Base-by-base conservation (phyloP, 2,113 vertebrate genomes). In the Rostratula benghalensis region DNA sequence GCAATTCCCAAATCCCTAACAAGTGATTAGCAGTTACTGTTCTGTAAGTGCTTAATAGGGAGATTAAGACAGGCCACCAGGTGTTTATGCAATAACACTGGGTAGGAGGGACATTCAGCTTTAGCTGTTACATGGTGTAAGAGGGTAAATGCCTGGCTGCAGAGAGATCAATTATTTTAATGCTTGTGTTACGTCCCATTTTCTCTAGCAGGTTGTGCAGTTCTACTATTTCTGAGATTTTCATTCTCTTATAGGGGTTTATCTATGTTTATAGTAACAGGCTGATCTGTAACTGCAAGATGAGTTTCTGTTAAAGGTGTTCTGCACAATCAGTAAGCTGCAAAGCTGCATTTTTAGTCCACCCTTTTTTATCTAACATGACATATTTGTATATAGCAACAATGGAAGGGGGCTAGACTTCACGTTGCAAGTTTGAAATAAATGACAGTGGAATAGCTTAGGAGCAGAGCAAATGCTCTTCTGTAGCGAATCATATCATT, bases 11-110 rank as follows among this genome's bases (percentile, higher is more conserved):
- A 89, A 61, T 87, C 80, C 59, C 89, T 89, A 39, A 83, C 90
- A 94, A 82, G 53, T 79, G 41, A 91, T 96, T 92, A 92, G 77
- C 31, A 33, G 7, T 95, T 89, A 87, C 35, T 94, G 67, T 94
- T 87, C 65, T 61, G 25, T 69, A 91, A 92, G 41, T 65, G 77
- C 83, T 91, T 96, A 94, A 84, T 60, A 81, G 53, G 70, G 57
- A 89, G 83, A 87, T 92, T 94, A 84, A 84, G 65, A 67, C 50
- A 76, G 74, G 75, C 65, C 94, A 89, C 77, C 86, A 94, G 93
- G 77, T 96, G 71, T 96, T 93, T 80, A 56, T 28, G 28, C 86
- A 93, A 9, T 90, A 89, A 57, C 41, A 50, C 25, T 73, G 0
- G 0, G 30, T 89, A 57, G 83, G 5, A 4, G 73, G 80, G 61